phyloP scores from a whole-genome alignment of 2,888 invertebrate genomes.

The Tachystola acroxantha region DNA sequence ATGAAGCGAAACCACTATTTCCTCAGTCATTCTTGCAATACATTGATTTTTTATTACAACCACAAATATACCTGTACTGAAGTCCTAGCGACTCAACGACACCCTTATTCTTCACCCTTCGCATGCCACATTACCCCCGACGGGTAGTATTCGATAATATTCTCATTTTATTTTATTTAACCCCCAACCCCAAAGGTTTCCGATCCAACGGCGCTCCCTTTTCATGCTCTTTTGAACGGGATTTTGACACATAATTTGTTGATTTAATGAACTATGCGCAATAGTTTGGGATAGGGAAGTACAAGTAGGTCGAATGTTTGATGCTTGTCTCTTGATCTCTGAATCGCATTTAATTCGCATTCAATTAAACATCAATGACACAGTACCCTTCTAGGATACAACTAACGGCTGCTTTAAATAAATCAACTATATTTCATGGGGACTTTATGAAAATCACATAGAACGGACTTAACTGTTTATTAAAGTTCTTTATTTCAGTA shows the following conservation, averaged over 20 bases:
- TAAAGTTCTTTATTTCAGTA: no score
- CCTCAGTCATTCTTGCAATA: neutral
- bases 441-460: no score
- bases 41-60: no score
- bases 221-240: slow-evolving; percentile 43
- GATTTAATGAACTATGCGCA: slow-evolving; percentile 29
- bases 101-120: slow-evolving; percentile 22
- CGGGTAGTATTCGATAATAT: slow-evolving; percentile 63
- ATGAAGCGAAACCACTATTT: no score
- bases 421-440: no score
- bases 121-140: slow-evolving; percentile 54
- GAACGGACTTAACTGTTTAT: no score
- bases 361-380: no score
- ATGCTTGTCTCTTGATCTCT: no score
- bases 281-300: neutral
- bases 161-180: slow-evolving; percentile 68
- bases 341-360: no score
- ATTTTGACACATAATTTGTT: slow-evolving; percentile 66
- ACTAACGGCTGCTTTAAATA: no score
- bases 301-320: neutral
- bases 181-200: slow-evolving; percentile 37
- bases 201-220: slow-evolving; percentile 38
- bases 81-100: slow-evolving; percentile 23
- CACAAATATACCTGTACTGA: no score
- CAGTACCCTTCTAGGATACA: no score